Evolutionary conservation across 2,888 invertebrate genomes (phyloP).

Genomic region (Nysson spinosus): DNA sequence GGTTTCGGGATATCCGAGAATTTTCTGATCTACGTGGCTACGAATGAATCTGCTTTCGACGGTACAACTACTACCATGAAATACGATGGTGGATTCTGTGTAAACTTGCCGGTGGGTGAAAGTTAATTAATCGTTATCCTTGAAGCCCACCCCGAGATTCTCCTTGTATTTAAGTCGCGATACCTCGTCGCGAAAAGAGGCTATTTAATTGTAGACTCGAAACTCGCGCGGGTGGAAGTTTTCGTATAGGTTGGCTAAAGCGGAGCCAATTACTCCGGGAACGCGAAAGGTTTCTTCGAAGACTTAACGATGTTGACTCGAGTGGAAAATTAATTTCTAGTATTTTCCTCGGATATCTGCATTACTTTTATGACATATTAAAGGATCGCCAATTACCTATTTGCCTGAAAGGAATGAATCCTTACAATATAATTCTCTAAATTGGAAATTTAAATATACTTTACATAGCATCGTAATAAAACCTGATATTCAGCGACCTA

Average conservation of each 20-base stretch:
- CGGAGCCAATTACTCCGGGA: constrained; percentile 35
- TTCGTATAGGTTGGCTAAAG: constrained; percentile 11
- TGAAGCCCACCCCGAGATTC: constrained; percentile 9
- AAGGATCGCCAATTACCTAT: too few relatives aligned
- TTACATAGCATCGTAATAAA: too few relatives aligned
- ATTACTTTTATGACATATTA: background rate
- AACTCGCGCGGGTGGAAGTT: constrained; percentile 8
- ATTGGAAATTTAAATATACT: too few relatives aligned
- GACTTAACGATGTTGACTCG: constrained; percentile 25
- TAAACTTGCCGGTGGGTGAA: constrained; percentile 18
- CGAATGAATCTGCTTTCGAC: background rate
- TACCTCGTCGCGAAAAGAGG: constrained; percentile 6
- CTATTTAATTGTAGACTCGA: constrained; percentile 25
- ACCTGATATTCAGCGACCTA: too few relatives aligned
- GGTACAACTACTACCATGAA: constrained; percentile 19
- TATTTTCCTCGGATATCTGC: constrained; percentile 15
- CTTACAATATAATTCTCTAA: background rate
- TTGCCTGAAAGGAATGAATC: too few relatives aligned
- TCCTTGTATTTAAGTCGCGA: constrained; percentile 9
- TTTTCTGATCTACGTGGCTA: constrained; percentile 1
- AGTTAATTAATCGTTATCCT: constrained; percentile 48
- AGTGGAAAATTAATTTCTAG: constrained; percentile 34
- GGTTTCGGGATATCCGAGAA: constrained; percentile 7
- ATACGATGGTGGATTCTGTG: constrained; percentile 16
- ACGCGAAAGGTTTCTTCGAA: constrained; percentile 31